These are phyloP conservation scores for Ichneumon xanthorius DNA, from an alignment of 2,888 invertebrate species.

Conservation along the genomic window DNA sequence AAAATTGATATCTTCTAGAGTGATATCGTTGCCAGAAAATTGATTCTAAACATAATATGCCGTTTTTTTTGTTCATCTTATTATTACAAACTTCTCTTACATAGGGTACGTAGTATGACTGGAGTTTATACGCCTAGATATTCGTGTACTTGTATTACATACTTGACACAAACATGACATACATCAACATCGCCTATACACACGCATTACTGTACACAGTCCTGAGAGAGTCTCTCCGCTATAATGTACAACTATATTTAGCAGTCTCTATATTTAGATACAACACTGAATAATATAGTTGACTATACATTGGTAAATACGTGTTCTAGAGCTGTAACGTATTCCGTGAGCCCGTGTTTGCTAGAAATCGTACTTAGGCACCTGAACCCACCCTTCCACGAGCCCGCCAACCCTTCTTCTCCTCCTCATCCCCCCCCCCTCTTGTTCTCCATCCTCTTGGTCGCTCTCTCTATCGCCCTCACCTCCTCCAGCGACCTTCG, in stretches of 20 bases:
- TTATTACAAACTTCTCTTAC: slow-evolving; percentile 47
- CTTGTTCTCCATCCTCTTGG: slow-evolving; percentile 9
- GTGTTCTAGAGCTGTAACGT: slow-evolving; percentile 80
- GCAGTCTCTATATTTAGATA: slow-evolving; percentile 79
- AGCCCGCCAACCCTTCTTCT: slow-evolving; percentile 34
- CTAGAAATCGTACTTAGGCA: slow-evolving; percentile 74
- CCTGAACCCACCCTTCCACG: slow-evolving; percentile 45
- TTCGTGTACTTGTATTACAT: slow-evolving; percentile 52
- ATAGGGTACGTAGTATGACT: slow-evolving; percentile 52
- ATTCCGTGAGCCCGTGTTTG: slow-evolving; percentile 76
- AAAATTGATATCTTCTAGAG: slow-evolving; percentile 41
- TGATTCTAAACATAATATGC: slow-evolving; percentile 10
- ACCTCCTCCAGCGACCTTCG: slow-evolving; percentile 63
- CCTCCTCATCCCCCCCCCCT: background rate
- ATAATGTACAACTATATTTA: slow-evolving; percentile 77
- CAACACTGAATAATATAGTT: slow-evolving; percentile 81
- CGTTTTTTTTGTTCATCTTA: slow-evolving; percentile 53
- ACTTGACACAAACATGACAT: slow-evolving; percentile 30
- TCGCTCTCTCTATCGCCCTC: slow-evolving; percentile 22
- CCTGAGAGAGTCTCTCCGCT: slow-evolving; percentile 52
- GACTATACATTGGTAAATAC: slow-evolving; percentile 82
- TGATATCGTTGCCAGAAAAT: slow-evolving; percentile 42
- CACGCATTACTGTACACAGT: slow-evolving; percentile 51
- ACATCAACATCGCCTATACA: slow-evolving; percentile 56
- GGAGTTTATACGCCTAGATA: slow-evolving; percentile 56